Evolutionary conservation across 2,113 vertebrate genomes (phyloP).

Genomic region (Cephalopholis sonnerati): DNA sequence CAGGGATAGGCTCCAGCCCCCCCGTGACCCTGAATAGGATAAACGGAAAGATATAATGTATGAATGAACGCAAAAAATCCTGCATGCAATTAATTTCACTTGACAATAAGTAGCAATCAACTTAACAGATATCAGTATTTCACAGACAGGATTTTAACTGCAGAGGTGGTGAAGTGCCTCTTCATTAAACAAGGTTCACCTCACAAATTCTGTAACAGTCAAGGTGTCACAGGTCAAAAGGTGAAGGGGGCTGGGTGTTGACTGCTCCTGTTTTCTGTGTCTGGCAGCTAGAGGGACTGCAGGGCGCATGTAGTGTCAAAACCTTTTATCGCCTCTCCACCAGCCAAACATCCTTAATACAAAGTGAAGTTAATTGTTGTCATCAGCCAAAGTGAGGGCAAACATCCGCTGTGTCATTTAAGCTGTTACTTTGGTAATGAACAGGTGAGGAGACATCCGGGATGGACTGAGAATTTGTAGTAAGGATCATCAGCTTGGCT

Average conservation of each 20-base stretch:
- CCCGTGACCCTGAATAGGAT: too few species aligned
- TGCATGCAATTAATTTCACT: background rate
- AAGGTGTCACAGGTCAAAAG: constrained; percentile 51
- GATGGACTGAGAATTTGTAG: constrained; percentile 4
- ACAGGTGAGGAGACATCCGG: constrained; percentile 34
- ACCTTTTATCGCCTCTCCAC: constrained; percentile 3
- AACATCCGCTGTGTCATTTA: constrained; percentile 6
- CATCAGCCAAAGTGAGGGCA: background rate
- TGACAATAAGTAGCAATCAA: background rate
- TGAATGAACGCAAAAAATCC: background rate
- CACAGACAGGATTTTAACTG: background rate
- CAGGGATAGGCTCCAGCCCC: too few species aligned
- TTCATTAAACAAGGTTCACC: constrained; percentile 36
- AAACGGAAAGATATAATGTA: too few species aligned
- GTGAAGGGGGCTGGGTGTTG: constrained; percentile 36
- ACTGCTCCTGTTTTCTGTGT: constrained; percentile 12
- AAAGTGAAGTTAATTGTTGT: background rate
- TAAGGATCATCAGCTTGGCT: too few species aligned
- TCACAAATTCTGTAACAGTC: constrained; percentile 34
- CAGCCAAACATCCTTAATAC: constrained; percentile 18
- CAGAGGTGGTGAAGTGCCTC: constrained; percentile 4
- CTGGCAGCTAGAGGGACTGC: constrained; percentile 27
- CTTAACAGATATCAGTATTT: background rate
- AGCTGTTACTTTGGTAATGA: constrained; percentile 29
- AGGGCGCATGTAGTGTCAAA: constrained; percentile 31